phyloP scores from a whole-genome alignment of 2,888 invertebrate species.

The Trachelus stipa region DNA sequence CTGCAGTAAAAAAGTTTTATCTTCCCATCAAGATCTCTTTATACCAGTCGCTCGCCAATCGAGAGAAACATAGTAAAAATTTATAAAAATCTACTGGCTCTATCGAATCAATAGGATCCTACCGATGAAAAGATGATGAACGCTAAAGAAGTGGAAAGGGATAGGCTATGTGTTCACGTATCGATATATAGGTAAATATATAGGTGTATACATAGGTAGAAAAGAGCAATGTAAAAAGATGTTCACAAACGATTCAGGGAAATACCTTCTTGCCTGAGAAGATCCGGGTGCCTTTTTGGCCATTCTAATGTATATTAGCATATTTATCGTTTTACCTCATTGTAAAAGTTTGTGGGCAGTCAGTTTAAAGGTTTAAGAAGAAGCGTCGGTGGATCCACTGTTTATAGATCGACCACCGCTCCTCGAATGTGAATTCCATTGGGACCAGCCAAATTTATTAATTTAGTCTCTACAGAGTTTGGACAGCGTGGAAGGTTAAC shows the following conservation, averaged over 20 bases:
- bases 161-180: background rate
- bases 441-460: background rate
- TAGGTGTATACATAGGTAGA: background rate
- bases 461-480: background rate
- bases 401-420: background rate
- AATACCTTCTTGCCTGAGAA: background rate
- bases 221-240: background rate
- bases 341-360: background rate
- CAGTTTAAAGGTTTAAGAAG: background rate
- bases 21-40: background rate
- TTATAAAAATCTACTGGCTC: background rate
- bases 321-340: background rate
- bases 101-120: background rate
- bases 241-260: background rate
- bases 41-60: background rate
- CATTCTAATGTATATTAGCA: background rate
- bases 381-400: background rate
- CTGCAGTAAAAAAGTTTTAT: background rate
- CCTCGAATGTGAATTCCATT: background rate
- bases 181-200: background rate
- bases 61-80: background rate
- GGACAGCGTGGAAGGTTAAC: background rate
- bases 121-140: background rate
- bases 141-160: background rate
- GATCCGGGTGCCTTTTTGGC: background rate